Base-by-base conservation (phyloP, 2,797 vertebrate genomes). In the Molossus alvarezi region DNA sequence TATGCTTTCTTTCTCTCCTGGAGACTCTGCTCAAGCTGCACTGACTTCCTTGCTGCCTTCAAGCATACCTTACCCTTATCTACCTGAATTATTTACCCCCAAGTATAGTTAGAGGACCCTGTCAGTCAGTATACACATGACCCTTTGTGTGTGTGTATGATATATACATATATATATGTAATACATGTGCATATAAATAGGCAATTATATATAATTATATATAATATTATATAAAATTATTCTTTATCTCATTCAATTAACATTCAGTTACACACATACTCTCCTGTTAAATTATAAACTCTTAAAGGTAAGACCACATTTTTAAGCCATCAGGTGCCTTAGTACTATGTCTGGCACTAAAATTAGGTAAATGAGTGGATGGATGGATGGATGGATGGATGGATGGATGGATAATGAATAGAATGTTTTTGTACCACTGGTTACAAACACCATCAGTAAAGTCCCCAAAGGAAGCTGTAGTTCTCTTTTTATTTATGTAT, bases 211-310 rank as follows among this genome's bases (percentile, higher is more conserved):
- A 57, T 25, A 37, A 48, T 13, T 45, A 21, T 73, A 21, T 45
- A n/a, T 48, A 76, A 15, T 23, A 13, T 33, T 76, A 13, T 58
- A 25, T 45, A 62, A 53, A 81, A n/a, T 48, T 45, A 64, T 51
- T 20, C 67, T 71, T 92, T 80, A 80, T 75, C n/a, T 57, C n/a
- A 88, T 62, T 92, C 57, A 80, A 15, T 27, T 90, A 21, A 75
- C 88, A 85, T 72, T 94, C 57, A 48, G 9, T 82, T 80, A 65
- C 18, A 88, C 21, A 81, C 2, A 20, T 41, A 69, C 60, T 71
- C 9, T 2, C 18, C 72, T 90, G 7, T 69, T 87, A 92, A 41
- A 73, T 75, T 17, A 73, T 93, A 58, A 91, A 85, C 8, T 79
- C 14, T n/a, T 85, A 69, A 65, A 96, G n/a, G 20, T 67, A 87